Evolutionary conservation across 2,888 invertebrate species (phyloP).

Genomic region (Scaptodrosophila latifasciaeformis): DNA sequence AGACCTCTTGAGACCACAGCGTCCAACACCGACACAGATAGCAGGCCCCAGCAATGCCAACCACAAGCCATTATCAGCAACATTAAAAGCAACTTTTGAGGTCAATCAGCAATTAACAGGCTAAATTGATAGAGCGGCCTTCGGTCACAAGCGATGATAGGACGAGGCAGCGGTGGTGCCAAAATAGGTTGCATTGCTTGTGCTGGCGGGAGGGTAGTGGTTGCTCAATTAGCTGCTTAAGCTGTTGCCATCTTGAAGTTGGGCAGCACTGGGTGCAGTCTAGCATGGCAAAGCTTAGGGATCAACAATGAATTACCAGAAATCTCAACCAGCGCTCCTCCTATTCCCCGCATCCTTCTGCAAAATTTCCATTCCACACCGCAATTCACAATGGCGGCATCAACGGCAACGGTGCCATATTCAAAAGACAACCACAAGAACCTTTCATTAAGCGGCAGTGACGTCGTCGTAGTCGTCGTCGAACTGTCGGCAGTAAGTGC

Average conservation of each 20-base stretch:
- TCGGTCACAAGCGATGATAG: constrained; percentile 23
- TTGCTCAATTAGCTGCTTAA: constrained; percentile 60
- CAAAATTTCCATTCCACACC: not conserved
- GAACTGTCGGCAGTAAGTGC: not conserved
- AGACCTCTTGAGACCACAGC: no score
- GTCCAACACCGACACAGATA: no score
- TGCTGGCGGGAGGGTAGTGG: constrained; percentile 20
- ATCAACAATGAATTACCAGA: not conserved
- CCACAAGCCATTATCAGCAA: constrained; percentile 40
- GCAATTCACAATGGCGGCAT: not conserved
- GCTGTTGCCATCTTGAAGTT: constrained; percentile 12
- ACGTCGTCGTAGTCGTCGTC: not conserved
- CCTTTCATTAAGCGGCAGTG: constrained; percentile 39
- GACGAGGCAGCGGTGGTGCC: constrained; percentile 18
- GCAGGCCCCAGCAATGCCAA: constrained; percentile 1
- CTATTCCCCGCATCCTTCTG: no score
- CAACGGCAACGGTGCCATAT: not conserved
- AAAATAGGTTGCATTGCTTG: constrained; percentile 5
- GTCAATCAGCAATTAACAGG: constrained; percentile 68
- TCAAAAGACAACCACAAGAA: constrained; percentile 39
- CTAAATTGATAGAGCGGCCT: constrained; percentile 53
- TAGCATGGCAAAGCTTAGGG: not conserved
- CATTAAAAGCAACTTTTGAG: constrained; percentile 46
- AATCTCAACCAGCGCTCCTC: no score
- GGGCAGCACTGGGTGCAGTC: constrained; percentile 14